Conservation (phyloP, 2,888 invertebrate species). For the Caenorhabditis zanzibari region DNA sequence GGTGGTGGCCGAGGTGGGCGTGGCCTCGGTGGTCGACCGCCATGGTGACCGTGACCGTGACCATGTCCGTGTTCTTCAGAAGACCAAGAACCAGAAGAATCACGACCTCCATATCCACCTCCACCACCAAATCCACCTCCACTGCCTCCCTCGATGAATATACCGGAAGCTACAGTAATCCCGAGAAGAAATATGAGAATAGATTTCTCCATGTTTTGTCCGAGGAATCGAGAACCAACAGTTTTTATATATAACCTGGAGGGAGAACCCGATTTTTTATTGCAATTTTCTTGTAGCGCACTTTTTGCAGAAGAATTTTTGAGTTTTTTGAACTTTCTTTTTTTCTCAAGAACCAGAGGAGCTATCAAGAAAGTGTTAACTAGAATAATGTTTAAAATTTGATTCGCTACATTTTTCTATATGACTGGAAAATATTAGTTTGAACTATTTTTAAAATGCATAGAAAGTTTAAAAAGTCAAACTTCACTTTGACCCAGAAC, state of each 20-base stretch:
- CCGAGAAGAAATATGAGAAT: background rate
- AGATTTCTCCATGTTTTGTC: background rate
- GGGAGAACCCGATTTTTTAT: background rate
- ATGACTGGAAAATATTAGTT: no score
- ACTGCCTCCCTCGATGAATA: background rate
- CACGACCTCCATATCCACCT: background rate
- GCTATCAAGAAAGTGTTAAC: no score
- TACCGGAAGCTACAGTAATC: constrained; percentile 15
- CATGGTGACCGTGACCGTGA: background rate
- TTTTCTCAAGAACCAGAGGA: no score
- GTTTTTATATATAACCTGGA: background rate
- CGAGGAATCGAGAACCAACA: background rate
- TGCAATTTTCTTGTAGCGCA: no score
- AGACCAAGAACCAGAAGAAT: background rate
- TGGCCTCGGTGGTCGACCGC: background rate
- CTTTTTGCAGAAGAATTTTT: no score
- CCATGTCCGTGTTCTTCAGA: background rate
- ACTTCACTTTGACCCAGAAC: no score
- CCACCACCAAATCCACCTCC: no score
- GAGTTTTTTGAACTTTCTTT: no score
- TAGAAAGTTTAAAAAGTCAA: no score
- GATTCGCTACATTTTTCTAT: no score
- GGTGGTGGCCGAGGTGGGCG: constrained; percentile 6
- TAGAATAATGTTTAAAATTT: no score
- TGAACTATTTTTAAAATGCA: no score